phyloP scores from a whole-genome alignment of 2,113 vertebrate genomes.

The Gasterosteus nipponicus region DNA sequence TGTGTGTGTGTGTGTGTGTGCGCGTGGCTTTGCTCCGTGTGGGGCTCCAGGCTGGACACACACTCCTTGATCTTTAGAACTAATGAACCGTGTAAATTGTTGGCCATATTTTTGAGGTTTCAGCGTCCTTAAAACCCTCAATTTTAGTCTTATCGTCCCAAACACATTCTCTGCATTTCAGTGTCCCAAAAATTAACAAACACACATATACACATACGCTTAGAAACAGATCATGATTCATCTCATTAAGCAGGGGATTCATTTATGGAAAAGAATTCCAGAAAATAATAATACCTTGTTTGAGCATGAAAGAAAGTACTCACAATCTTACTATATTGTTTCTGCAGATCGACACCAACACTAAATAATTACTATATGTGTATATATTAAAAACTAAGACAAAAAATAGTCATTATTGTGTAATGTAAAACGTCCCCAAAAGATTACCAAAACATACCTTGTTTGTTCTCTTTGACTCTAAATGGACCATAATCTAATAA shows the following conservation, averaged over 20 bases:
- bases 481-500: no score
- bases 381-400: neutral
- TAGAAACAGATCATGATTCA: neutral
- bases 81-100: constrained; percentile 42
- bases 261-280: neutral
- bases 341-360: neutral
- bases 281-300: neutral
- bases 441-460: no score
- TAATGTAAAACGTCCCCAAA: neutral
- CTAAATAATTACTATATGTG: neutral
- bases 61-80: constrained; percentile 40
- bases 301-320: neutral
- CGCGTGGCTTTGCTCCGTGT: neutral
- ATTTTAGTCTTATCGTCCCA: neutral
- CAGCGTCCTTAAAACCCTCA: constrained; percentile 1
- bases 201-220: neutral
- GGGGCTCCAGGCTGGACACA: constrained; percentile 46
- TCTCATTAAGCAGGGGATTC: constrained; percentile 4
- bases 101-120: constrained; percentile 3
- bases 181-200: neutral
- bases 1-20: neutral
- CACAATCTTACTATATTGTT: neutral
- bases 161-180: constrained; percentile 14
- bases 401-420: neutral
- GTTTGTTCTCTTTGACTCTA: no score